These are phyloP conservation scores for Cryptomyrus ogoouensis DNA, from an alignment of 2,113 vertebrate genomes.

Conservation along the genomic window DNA sequence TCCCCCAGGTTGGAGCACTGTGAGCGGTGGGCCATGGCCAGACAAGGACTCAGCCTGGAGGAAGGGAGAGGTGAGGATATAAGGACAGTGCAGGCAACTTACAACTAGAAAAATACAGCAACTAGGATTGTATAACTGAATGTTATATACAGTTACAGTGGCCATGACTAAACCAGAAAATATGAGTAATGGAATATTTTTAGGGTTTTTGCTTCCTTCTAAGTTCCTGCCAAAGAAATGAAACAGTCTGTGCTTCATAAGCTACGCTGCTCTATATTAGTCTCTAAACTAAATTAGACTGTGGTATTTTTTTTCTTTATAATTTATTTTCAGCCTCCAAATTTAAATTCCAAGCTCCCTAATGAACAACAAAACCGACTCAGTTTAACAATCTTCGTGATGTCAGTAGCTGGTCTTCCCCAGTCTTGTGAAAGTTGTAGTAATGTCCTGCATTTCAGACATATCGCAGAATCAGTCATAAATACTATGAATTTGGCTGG, in stretches of 20 bases:
- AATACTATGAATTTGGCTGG: background rate
- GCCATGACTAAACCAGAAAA: background rate
- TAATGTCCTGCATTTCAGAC: background rate
- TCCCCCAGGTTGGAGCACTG: conserved; percentile 88
- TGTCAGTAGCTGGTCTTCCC: background rate
- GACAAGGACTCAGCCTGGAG: conserved; percentile 17
- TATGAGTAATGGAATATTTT: conserved; percentile 13
- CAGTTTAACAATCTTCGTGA: background rate
- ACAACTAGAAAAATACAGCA: background rate
- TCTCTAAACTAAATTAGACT: background rate
- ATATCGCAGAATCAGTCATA: background rate
- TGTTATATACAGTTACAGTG: background rate
- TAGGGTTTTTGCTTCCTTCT: background rate
- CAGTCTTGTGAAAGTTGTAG: background rate
- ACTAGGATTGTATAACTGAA: background rate
- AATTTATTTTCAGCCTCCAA: background rate
- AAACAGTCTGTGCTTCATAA: background rate
- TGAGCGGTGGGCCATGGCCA: conserved; percentile 85
- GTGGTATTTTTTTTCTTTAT: background rate
- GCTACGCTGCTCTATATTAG: background rate
- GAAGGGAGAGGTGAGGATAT: background rate
- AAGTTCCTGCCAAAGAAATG: background rate
- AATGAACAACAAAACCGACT: background rate
- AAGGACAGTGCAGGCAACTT: background rate
- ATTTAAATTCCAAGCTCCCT: background rate